Base-by-base conservation (phyloP, 2,888 invertebrate genomes). In the Spodoptera picta region DNA sequence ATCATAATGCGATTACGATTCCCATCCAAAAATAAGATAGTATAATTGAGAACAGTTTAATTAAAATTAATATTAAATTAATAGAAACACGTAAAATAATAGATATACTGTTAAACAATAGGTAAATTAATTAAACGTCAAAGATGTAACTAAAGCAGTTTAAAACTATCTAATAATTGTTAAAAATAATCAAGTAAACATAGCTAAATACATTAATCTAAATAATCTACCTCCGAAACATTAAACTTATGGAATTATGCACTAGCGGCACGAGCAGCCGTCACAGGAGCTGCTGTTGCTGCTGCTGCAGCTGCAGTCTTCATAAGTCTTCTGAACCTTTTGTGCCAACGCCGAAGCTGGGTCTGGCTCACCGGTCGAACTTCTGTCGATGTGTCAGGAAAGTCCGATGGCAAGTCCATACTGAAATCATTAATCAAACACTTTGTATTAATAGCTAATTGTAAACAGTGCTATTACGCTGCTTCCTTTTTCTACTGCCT, bases 311-410 rank as follows among this genome's bases (percentile, higher is more conserved):
- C 27, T 42, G 46, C 1, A 4, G 81, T 82, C 43, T 84, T 77
- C 31, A 91, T 77, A 3, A 92, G 83, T 69, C 81, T 88, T 53
- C 73, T 77, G 0, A 91, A 83, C 23, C 92, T 82, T 36, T 77
- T 85, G 63, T 85, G 86, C 92, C 92, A 92, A 11, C 90, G 87
- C 1, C 83, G 83, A 0, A 88, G 86, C 67, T 92, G 92, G 5
- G 69, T 77, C 54, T 90, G 87, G 60, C 87, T 90, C 72, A 91
- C 89, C 0, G 77, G 84, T 11, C 75, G 81, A 6, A 83, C 73
- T 0, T 70, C 66, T 65, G 86, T 89, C 0, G 85, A 73, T n/a
- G 82, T 82, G 11, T 85, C 82, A 4, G 90, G 90, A 69, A 92
- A 92, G 12, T 84, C 69, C 4, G 86, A 51, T 9, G 92, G 91